Percentiles rank a stretch among this genome's conserved stretches.
phyloP scores from a whole-genome alignment of 2,888 invertebrate species.

The Eupithecia centaureata region DNA sequence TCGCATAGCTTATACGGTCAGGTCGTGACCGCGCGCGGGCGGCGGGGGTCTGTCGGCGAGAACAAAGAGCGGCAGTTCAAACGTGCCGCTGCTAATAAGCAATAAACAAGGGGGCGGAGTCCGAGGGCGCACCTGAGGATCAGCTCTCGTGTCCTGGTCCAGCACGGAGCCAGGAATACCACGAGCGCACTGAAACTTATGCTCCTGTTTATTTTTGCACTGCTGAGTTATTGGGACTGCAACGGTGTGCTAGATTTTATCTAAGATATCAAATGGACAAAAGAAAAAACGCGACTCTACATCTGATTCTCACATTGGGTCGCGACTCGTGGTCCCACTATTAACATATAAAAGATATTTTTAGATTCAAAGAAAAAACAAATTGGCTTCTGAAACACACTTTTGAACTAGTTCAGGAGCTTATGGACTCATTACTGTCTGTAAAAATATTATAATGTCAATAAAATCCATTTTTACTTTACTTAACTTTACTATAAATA shows the following conservation, averaged over 20 bases:
- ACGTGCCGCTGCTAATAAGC: conserved; percentile 84
- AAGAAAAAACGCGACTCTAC: neutral
- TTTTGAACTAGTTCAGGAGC: too few species aligned
- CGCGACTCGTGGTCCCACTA: too few species aligned
- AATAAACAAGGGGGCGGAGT: conserved; percentile 84
- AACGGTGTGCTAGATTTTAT: neutral
- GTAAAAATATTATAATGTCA: too few species aligned
- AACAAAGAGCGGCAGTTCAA: conserved; percentile 81
- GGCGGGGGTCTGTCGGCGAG: conserved; percentile 69
- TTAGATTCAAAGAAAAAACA: too few species aligned
- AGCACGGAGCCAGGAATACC: conserved; percentile 41
- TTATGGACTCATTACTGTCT: too few species aligned
- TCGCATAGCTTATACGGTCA: conserved; percentile 73
- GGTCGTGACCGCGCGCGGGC: conserved; percentile 71
- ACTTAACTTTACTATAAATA: too few species aligned
- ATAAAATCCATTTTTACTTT: too few species aligned
- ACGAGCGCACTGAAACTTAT: conserved; percentile 42
- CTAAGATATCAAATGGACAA: neutral
- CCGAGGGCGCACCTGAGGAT: conserved; percentile 79
- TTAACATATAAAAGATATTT: too few species aligned
- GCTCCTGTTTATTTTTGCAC: conserved; percentile 35
- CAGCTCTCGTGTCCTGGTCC: conserved; percentile 62
- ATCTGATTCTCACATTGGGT: too few species aligned
- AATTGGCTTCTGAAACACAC: too few species aligned
- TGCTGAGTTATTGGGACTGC: neutral